phyloP scores from a whole-genome alignment of 2,113 vertebrate genomes.

The Ceyx margarethae region DNA sequence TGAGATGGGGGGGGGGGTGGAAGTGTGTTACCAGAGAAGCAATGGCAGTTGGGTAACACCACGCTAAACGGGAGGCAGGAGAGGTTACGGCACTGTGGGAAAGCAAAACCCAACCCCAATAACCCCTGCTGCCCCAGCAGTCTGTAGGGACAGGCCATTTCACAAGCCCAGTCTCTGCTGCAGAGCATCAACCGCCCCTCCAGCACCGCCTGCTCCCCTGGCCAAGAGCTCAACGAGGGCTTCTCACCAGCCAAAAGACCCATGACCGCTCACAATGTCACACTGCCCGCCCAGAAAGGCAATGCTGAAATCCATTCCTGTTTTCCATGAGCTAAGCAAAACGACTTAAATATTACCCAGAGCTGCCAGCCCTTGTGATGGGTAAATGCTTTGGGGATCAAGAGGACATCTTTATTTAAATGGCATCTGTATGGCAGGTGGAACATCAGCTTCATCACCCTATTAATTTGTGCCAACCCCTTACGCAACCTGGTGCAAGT shows the following conservation, averaged over 20 bases:
- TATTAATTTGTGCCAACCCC: not conserved
- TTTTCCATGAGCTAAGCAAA: conserved; percentile 55
- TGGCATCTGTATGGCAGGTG: conserved; percentile 36
- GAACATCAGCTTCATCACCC: not conserved
- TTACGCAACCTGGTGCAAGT: not conserved
- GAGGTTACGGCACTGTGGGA: not conserved
- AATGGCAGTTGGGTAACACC: not conserved
- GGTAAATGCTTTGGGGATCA: conserved; percentile 25
- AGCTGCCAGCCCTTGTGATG: not conserved
- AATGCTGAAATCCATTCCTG: conserved; percentile 49
- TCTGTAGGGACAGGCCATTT: not conserved
- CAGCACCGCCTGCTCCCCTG: not conserved
- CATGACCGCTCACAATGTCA: not conserved
- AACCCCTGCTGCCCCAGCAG: not conserved
- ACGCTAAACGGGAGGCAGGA: not conserved
- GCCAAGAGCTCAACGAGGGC: not conserved
- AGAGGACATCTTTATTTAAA: conserved; percentile 38
- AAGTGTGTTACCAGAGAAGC: not conserved
- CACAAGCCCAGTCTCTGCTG: not conserved
- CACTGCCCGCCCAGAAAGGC: conserved; percentile 28
- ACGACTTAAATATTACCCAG: conserved; percentile 18
- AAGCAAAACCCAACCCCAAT: not conserved
- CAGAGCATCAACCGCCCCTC: not conserved
- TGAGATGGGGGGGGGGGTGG: not conserved
- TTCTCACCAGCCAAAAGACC: not conserved